Evolutionary conservation across 2,797 vertebrate genomes (phyloP), one percentile per base, ranked within the genome.

Genomic region (Tangara arthus): DNA sequence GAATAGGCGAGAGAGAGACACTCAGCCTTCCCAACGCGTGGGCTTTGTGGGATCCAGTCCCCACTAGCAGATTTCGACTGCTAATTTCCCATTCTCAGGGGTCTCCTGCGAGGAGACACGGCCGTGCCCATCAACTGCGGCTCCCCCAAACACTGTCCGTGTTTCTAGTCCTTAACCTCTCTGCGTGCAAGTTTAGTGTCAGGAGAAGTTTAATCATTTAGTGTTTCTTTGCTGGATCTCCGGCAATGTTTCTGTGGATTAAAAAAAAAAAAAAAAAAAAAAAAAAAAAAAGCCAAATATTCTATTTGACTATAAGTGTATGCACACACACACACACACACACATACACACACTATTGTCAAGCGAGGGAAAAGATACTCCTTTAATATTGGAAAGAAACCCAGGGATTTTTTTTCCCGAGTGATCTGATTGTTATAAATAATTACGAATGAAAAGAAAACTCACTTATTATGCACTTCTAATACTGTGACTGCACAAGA

Each of bases 1-100:
- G 97, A 98, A 97, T 95, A 94, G 97, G 87, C 72, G 78, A 95
- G 79, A 71, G 97, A 90, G 96, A 77, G 85, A 78, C 94, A 94
- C 93, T 91, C 94, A 87, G 94, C 93, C 94, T 91, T 95, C 93
- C 90, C 82, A 97, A 82, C 84, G 83, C 90, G 86, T 97, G 97
- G 97, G 94, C 97, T 97, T 96, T 90, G 94, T 77, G 72, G 96
- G 95, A 96, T 94, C 95, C 90, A 64, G 95, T 72, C 95, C 92
- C 95, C 96, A 95, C 93, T 82, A 34, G 70, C 91, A 81, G 90
- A 79, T 95, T 73, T 89, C 91, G 77, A 85, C 85, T 72, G 97
- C 88, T 94, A 69, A 96, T 95, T 93, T 83, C 85, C 76, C 93
- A 46, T 72, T 75, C 89, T 42, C 63, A 9, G 28, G 77, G 77